Percentiles rank a stretch among this genome's conserved stretches.
Evolutionary conservation across 2,888 invertebrate species (phyloP).

Genomic region (Euproctis similis): DNA sequence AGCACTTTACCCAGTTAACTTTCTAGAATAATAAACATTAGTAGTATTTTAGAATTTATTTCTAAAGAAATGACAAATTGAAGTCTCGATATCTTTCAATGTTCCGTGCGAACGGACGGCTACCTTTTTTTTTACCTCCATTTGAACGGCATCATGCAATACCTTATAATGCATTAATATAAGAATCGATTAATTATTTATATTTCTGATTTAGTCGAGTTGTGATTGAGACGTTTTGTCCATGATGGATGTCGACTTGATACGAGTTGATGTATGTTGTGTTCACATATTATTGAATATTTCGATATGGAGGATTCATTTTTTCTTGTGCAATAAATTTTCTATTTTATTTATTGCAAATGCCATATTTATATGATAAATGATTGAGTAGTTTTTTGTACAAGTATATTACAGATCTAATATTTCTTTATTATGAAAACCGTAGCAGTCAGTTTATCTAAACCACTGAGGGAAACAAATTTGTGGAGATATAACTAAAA

Average conservation of each 20-base stretch:
- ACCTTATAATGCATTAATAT: constrained; percentile 53
- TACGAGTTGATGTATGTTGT: constrained; percentile 13
- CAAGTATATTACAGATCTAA: no score
- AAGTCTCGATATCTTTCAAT: no score
- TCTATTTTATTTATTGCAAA: constrained; percentile 1
- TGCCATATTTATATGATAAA: no score
- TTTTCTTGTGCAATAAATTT: constrained; percentile 4
- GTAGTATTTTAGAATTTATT: constrained; percentile 27
- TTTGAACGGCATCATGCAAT: constrained; percentile 54
- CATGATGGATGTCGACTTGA: constrained; percentile 35
- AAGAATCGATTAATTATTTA: constrained; percentile 49
- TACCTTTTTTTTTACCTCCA: constrained; percentile 56
- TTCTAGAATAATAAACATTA: constrained; percentile 17
- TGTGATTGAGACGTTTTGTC: constrained; percentile 53
- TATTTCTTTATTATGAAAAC: no score
- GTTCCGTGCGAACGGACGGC: constrained; percentile 65
- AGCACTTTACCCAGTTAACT: no score
- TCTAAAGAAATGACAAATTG: no score
- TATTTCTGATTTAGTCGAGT: constrained; percentile 44
- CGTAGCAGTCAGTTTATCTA: no score
- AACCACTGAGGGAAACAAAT: no score
- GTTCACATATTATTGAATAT: constrained; percentile 14
- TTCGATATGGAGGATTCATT: no score
- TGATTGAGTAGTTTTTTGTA: no score
- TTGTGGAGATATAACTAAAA: no score